Base-by-base conservation (phyloP, 1,140 invertebrate genomes). In the Atta colombica region DNA sequence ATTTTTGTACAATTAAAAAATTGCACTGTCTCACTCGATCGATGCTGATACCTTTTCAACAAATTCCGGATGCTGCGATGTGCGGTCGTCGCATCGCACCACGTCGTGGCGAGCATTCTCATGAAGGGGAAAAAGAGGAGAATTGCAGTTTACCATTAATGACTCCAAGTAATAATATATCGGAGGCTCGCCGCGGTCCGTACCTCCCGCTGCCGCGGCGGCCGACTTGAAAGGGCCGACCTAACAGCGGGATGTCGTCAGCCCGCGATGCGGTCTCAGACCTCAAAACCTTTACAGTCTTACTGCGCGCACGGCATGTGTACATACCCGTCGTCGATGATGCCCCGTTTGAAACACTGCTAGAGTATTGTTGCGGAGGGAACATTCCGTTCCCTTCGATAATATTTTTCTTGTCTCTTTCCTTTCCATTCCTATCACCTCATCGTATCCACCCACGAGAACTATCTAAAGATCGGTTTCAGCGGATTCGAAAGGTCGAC, bases 101-200 rank as follows among this genome's bases (percentile, higher is more conserved):
- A 25, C 74, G 55, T 45, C 74, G 35, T 21, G 55, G 28, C 74
- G n/a, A 4, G 61, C 71, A 63, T 77, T 87, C 82, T 85, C 71
- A 65, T 69, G 77, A 77, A 90, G 69, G 77, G 45, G n/a, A 39
- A 66, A 91, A 80, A 90, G 85, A 92, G 89, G 90, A 90, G 91
- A 94, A 94, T 94, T 91, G 93, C 93, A 94, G 94, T 94, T 94
- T 94, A 94, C 94, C 93, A 94, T 94, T 94, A 94, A 94, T 94
- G 94, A 94, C 93, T 93, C 87, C 77, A 91, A 88, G 89, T 94
- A 94, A 94, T 94, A 94, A 94, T 94, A 94, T 93, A 93, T 94
- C 93, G 92, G 92, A 81, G 91, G 91, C 86, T 85, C 89, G 88
- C 90, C 77, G 80, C 90, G 80, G 58, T 87, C 91, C 86, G 91